Conservation (phyloP, 2,888 invertebrate genomes). For the Phortica magna region DNA sequence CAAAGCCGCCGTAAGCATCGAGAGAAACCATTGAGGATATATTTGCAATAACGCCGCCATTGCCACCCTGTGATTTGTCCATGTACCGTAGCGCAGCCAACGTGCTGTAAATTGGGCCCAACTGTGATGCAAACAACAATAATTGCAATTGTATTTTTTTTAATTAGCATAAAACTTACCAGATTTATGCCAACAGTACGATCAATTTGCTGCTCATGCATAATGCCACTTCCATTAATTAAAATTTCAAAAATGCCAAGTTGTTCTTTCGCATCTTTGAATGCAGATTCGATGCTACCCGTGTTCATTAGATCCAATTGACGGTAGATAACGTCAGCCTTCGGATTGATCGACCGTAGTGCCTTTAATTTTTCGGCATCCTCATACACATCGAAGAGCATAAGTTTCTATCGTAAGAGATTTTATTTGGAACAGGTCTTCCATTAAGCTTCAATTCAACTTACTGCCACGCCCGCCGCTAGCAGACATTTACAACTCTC, state of each 20-base stretch:
- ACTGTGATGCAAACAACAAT: conserved; percentile 54
- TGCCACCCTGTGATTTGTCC: conserved; percentile 70
- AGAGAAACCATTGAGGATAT: conserved; percentile 61
- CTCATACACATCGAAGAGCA: conserved; percentile 53
- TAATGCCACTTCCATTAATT: conserved; percentile 58
- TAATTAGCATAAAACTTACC: conserved; percentile 69
- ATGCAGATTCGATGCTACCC: conserved; percentile 45
- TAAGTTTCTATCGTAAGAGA: conserved; percentile 50
- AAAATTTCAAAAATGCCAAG: conserved; percentile 53
- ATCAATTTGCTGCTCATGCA: conserved; percentile 51
- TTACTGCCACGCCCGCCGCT: conserved; percentile 36
- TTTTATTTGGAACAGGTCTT: neutral
- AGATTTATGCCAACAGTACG: conserved; percentile 74
- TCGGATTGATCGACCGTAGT: conserved; percentile 29
- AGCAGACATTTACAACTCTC: conserved; percentile 43
- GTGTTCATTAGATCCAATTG: conserved; percentile 51
- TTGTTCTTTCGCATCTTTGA: conserved; percentile 44
- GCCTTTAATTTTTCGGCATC: conserved; percentile 41
- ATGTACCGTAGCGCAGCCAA: conserved; percentile 68
- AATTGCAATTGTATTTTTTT: neutral
- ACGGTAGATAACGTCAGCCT: conserved; percentile 44
- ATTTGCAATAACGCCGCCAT: conserved; percentile 70
- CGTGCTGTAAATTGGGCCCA: conserved; percentile 74
- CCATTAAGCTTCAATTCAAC: neutral
- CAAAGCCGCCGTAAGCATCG: conserved; percentile 42